Base-by-base conservation (phyloP, 2,113 vertebrate species). In the Seriola rivoliana region DNA sequence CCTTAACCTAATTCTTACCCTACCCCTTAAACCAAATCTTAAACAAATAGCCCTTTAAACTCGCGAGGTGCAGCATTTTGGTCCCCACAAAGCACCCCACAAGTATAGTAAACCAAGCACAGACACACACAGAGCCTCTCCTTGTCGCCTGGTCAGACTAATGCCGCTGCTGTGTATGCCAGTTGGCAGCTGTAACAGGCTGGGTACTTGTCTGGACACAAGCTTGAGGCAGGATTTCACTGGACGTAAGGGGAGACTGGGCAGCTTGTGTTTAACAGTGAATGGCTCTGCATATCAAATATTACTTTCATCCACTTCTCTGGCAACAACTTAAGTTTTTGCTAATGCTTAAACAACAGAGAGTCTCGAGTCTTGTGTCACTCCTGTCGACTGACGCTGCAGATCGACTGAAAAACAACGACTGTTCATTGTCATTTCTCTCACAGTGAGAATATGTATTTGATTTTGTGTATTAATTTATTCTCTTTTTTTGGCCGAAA, bases 231-330 rank as follows among this genome's bases (percentile, higher is more conserved):
- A 69, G 11, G 54, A 57, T 86, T 92, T 88, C 68, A 88, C 52
- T 86, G 84, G 84, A 78, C 12, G 77, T 63, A 55, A 84, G 70
- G 73, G 78, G 66, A 32, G 74, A 81, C 65, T 71, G 74, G 78
- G 78, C 80, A 89, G 88, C 83, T 75, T 87, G 83, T 17, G 67
- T 89, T 91, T 84, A 82, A 70, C 88, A 86, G 76, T 85, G 87
- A 83, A 85, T 52, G 81, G 71, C 57, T 91, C 85, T 89, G 85
- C 82, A 91, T 89, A 84, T 80, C 29, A 92, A 90, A 89, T 74
- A 75, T 52, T 58, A 68, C 80, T 85, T 90, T 89, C 82, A 91
- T 84, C 87, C 73, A 76, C 59, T 82, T 89, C 73, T 87, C 78
- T 91, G 86, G 88, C 88, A 88, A 73, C 58, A 54, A 19, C 59